Percentiles rank a stretch among this genome's conserved stretches.
phyloP scores from a whole-genome alignment of 2,797 vertebrate species.

The Buphagus erythrorhynchus region DNA sequence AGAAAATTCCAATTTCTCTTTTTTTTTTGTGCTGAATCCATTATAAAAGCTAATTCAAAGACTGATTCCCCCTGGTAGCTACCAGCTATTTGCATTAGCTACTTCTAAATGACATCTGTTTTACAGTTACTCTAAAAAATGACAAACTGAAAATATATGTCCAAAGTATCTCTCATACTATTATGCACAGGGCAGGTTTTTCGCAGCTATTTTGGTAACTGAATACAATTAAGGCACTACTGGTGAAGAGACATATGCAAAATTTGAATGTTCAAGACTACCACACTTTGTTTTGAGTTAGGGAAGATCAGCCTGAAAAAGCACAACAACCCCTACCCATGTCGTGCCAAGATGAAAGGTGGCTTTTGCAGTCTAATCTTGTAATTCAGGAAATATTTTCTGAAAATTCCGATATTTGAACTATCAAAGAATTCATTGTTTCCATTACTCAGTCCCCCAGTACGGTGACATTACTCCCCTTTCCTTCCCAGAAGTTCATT shows the following conservation, averaged over 20 bases:
- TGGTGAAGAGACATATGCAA: background rate
- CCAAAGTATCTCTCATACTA: background rate
- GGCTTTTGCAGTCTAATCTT: background rate
- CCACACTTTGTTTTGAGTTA: background rate
- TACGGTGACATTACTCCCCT: background rate
- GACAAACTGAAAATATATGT: background rate
- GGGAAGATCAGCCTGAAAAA: background rate
- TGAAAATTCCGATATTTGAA: background rate
- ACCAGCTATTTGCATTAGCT: background rate
- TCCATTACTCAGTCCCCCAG: background rate
- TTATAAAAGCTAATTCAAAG: background rate
- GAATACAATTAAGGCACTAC: accelerated
- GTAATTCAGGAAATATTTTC: background rate
- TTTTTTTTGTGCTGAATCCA: background rate
- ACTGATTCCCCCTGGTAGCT: background rate
- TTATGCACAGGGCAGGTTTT: background rate
- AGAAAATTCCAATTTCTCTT: background rate
- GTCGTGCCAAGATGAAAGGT: background rate
- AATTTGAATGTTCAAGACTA: background rate
- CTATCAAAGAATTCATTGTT: background rate
- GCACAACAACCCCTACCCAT: background rate
- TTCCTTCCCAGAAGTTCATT: background rate
- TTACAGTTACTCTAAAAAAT: background rate
- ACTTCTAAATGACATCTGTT: background rate
- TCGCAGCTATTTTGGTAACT: background rate